phyloP scores from a whole-genome alignment of 2,113 vertebrate genomes.

The Gymnogyps californianus region DNA sequence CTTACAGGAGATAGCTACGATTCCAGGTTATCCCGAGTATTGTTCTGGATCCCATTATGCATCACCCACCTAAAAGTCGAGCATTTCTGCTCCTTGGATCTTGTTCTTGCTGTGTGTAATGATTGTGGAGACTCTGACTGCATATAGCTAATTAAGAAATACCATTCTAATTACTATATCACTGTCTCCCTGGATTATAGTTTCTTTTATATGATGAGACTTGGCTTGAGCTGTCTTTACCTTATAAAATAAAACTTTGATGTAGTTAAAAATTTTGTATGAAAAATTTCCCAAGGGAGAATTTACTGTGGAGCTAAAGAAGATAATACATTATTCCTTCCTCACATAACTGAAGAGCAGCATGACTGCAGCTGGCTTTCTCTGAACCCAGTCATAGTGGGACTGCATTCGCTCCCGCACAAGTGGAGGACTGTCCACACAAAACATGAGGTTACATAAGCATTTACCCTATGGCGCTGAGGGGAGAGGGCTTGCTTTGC shows the following conservation, averaged over 20 bases:
- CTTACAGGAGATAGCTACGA: neutral
- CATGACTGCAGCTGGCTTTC: neutral
- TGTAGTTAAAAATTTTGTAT: neutral
- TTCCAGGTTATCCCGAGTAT: neutral
- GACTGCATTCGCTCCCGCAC: fast-evolving
- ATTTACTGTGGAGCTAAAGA: neutral
- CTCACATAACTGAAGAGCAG: neutral
- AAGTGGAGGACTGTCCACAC: fast-evolving
- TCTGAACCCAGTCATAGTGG: fast-evolving
- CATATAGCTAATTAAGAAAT: neutral
- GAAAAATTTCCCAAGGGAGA: neutral
- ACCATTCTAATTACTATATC: neutral
- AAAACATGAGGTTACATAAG: neutral
- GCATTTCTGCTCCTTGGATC: neutral
- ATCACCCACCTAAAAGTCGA: neutral
- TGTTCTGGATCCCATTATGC: neutral
- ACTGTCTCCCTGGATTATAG: neutral
- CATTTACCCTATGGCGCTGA: neutral
- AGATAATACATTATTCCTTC: neutral
- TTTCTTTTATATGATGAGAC: neutral
- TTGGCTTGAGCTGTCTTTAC: neutral
- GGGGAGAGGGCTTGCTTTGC: neutral
- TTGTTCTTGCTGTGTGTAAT: neutral
- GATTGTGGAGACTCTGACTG: neutral
- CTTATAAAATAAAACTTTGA: neutral